Evolutionary conservation across 1,140 invertebrate genomes (phyloP), one percentile per base, ranked within the genome.

Genomic region (Zaprionus nigranus): DNA sequence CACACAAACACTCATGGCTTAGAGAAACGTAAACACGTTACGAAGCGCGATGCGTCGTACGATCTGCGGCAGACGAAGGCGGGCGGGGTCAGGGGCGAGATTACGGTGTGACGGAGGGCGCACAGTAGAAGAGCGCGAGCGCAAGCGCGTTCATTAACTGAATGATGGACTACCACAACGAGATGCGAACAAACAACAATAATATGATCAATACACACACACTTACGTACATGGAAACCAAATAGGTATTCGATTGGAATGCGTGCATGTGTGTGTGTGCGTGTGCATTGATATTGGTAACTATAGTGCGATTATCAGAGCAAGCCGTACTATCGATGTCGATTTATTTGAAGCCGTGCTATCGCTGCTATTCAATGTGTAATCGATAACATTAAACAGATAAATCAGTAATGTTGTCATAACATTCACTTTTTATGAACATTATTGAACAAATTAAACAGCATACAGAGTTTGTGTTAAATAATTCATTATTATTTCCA

Each of bases 11-110:
- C 49, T 34, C 34, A 80, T 64, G 75, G 70, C 82, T 85, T 85
- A 81, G 81, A 76, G 69, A 83, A 76, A 82, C 80, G 79, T 82
- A 82, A 82, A 82, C 80, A 82, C 80, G 80, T 82, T 82, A 82
- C 66, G 75, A 78, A 82, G 79, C 75, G 51, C 40, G 40, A 46
- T 46, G 40, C 40, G 40, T 51, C 22, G 46, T 22, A 22, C 46
- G 46, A 51, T n/a, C 75, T 60, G 65, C 24, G 46, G 13, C 17
- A 24, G n/a, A 13, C 20, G 59, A 34, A 15, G 30, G 58, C 24
- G 9, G 51, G 54, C 61, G 62, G 36, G 58, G 60, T 58, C 72
- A 77, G 56, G 40, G 34, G 30, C 36, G 66, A 51, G 66, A 51
- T 51, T 51, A 65, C 70, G 57, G 17, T 26, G 43, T 36, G 62